A percentile compares a stretch with the other conserved stretches of the same genome.
Conservation (phyloP, 2,797 vertebrate species). For the Anguilla obscura region DNA sequence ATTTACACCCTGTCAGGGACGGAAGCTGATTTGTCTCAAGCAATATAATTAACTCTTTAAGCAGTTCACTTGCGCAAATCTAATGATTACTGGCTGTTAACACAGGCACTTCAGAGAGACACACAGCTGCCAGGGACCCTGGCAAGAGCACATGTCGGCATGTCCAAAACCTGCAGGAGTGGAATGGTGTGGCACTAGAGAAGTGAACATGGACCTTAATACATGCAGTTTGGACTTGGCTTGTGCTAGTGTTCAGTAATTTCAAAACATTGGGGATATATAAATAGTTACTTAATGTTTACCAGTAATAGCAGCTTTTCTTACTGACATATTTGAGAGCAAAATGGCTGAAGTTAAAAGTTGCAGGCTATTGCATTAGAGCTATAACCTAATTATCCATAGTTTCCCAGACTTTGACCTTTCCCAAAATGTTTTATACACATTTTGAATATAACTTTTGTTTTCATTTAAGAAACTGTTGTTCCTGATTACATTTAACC, state of each 20-base stretch:
- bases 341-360: neutral
- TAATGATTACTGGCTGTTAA: constrained; percentile 66
- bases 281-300: neutral
- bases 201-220: constrained; percentile 33
- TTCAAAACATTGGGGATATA: neutral
- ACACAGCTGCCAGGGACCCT: constrained; percentile 55
- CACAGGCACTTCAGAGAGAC: constrained; percentile 55
- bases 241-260: neutral
- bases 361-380: neutral
- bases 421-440: neutral
- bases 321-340: neutral
- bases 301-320: neutral
- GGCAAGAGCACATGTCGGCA: constrained; percentile 16
- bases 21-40: constrained; percentile 46
- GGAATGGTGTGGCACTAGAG: constrained; percentile 17
- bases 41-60: constrained; percentile 60
- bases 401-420: neutral
- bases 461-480: neutral
- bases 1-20: constrained; percentile 59
- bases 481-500: neutral
- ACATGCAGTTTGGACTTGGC: constrained; percentile 31
- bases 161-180: neutral
- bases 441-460: neutral
- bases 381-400: neutral
- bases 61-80: constrained; percentile 55